Evolutionary conservation across 2,797 vertebrate genomes (phyloP), one percentile per base, ranked within the genome.

Genomic region (Spheniscus humboldti): DNA sequence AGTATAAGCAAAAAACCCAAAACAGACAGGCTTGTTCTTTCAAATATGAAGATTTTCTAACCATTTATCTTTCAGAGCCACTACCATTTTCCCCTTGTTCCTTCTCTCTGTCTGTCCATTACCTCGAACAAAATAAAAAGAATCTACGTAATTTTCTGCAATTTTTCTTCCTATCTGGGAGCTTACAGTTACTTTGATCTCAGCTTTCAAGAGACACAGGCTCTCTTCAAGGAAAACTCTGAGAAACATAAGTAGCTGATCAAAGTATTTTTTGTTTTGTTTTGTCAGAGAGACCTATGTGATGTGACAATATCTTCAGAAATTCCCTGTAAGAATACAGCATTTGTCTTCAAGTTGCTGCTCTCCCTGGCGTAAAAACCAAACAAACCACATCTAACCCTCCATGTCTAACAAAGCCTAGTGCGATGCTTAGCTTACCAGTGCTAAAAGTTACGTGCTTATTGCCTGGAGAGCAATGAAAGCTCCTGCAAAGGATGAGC

Each of bases 121-220:
- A 97, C 89, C 75, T 88, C 66, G 45, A 98, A 97, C 95, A 96
- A 98, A 97, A 97, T 60, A 90, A 98, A 95, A 97, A 96, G 89
- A 94, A 96, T 78, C 94, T 74, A n/a, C 88, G 90, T 71, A 95
- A 98, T 98, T 97, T 98, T 97, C 96, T 96, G 92, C 97, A 98
- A 98, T 98, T 98, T 98, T 97, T 97, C 97, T 97, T 95, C 91
- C 48, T 77, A 97, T 97, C 97, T 96, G 97, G 98, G 98, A 98
- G 97, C 97, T 98, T 98, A 98, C 97, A 97, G 96, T 97, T 97
- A 98, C 98, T 99, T 99, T 99, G 98, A 99, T 99, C 98, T 99
- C 88, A 96, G 98, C 96, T 98, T 98, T 98, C 98, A 98, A 89
- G 98, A 99, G 97, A 98, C 95, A 95, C 86, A 94, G 94, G 91